Percentiles rank a stretch among this genome's conserved stretches.
Evolutionary conservation across 2,888 invertebrate genomes (phyloP).

Genomic region (Pemphredon lugubris): DNA sequence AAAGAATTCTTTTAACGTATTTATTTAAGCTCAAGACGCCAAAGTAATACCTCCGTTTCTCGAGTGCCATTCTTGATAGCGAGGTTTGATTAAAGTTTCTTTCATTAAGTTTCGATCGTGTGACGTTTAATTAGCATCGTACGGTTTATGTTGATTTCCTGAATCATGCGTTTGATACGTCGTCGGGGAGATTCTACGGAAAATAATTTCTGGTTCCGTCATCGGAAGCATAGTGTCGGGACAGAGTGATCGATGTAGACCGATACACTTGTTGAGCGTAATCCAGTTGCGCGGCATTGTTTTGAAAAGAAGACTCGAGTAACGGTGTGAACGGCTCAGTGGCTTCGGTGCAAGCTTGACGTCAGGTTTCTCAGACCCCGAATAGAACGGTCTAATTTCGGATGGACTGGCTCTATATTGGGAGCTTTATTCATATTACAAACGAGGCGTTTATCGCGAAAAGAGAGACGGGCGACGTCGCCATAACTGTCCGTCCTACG

Average conservation of each 20-base stretch:
- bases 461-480: constrained; percentile 43
- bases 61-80: too few species aligned
- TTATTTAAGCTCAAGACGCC: too few species aligned
- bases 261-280: constrained; percentile 29
- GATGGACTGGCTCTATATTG: constrained; percentile 73
- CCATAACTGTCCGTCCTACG: constrained; percentile 29
- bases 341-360: constrained; percentile 65
- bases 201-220: too few species aligned
- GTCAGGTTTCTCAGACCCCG: constrained; percentile 72
- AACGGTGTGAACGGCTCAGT: constrained; percentile 40
- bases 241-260: neutral
- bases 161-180: too few species aligned
- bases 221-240: too few species aligned
- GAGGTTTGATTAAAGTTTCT: too few species aligned
- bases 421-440: constrained; percentile 79
- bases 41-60: too few species aligned
- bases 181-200: too few species aligned
- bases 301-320: constrained; percentile 51
- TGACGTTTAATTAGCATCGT: too few species aligned
- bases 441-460: constrained; percentile 69
- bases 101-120: too few species aligned
- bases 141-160: too few species aligned
- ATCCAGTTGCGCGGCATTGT: constrained; percentile 50
- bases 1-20: too few species aligned
- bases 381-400: constrained; percentile 78